Percentiles rank a stretch among this genome's conserved stretches.
These are phyloP conservation scores for Plebejus melissa DNA, from an alignment of 2,888 invertebrate species.

Conservation along the genomic window DNA sequence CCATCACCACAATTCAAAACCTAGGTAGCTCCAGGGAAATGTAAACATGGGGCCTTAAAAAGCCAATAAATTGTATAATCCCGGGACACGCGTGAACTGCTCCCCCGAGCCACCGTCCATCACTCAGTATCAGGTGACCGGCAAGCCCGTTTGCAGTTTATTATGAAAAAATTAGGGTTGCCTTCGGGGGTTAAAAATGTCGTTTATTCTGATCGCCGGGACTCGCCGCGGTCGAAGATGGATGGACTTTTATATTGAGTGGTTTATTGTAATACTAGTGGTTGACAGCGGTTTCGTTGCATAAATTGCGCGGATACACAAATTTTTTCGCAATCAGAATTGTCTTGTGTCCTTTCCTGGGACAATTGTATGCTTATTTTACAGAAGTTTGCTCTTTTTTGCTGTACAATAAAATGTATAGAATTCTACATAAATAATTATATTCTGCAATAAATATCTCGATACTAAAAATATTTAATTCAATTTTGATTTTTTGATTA, in stretches of 20 bases:
- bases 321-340: no score
- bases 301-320: no score
- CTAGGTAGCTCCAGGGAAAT: not conserved
- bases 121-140: constrained; percentile 12
- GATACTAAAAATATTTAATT: no score
- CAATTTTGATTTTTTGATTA: no score
- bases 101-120: not conserved
- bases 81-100: not conserved
- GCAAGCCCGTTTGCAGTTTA: constrained; percentile 6
- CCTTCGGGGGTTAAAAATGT: constrained; percentile 12
- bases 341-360: no score
- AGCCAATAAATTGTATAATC: constrained; percentile 16
- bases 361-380: no score
- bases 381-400: no score
- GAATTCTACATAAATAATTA: no score
- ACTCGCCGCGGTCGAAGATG: not conserved
- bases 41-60: constrained; percentile 18
- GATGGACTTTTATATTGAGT: constrained; percentile 14
- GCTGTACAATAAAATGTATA: no score
- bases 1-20: not conserved
- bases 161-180: constrained; percentile 19
- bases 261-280: not conserved
- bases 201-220: constrained; percentile 10
- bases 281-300: not conserved
- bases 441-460: no score